Evolutionary conservation across 2,888 invertebrate species (phyloP).

Genomic region (Prosapia bicincta): DNA sequence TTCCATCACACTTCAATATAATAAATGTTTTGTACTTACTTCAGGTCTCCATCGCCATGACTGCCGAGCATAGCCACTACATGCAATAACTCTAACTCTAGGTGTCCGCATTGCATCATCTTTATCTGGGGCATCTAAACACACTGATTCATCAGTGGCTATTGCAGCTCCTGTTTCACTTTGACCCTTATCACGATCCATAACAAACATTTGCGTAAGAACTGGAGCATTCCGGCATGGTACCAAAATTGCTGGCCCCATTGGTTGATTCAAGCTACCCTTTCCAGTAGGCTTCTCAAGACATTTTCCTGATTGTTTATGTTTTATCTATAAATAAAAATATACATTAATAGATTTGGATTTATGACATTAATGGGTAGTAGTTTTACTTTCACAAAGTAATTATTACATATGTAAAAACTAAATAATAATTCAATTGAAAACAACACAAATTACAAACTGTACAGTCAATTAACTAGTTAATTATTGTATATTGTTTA

Average conservation of each 20-base stretch:
- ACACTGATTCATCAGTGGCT: slow-evolving; percentile 86
- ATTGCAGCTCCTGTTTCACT: slow-evolving; percentile 47
- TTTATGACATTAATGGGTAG: too few species aligned
- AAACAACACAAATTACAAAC: too few species aligned
- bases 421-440: too few species aligned
- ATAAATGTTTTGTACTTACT: too few species aligned
- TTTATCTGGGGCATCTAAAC: slow-evolving; percentile 65
- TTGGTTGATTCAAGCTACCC: slow-evolving; percentile 60
- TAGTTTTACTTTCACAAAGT: too few species aligned
- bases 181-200: slow-evolving; percentile 57
- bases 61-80: slow-evolving; percentile 63
- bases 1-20: too few species aligned
- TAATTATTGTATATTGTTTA: too few species aligned
- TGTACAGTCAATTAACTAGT: too few species aligned
- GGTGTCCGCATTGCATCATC: slow-evolving; percentile 51
- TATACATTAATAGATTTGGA: background rate
- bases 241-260: slow-evolving; percentile 65
- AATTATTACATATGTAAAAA: too few species aligned
- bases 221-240: slow-evolving; percentile 56
- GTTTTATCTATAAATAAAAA: slow-evolving; percentile 49
- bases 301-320: slow-evolving; percentile 55
- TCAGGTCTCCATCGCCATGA: slow-evolving; percentile 61
- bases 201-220: slow-evolving; percentile 67
- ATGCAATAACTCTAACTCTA: slow-evolving; percentile 67
- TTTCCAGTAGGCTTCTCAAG: slow-evolving; percentile 61